phyloP scores from a whole-genome alignment of 30 jellyfish, hydroid and myxozoan species.

The Nemopilema nomurai region DNA sequence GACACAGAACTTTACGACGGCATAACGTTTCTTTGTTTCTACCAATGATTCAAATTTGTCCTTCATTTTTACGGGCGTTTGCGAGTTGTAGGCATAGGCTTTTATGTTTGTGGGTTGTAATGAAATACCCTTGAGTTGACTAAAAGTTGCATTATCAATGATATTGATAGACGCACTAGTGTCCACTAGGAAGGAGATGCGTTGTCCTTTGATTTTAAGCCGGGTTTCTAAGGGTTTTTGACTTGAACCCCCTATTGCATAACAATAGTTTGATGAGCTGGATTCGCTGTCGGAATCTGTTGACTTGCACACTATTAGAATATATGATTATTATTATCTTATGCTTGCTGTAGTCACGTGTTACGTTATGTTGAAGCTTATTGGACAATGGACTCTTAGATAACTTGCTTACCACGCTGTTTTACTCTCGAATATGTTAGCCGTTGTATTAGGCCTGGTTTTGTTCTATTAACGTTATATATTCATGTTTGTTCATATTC shows the following conservation, averaged over 20 bases:
- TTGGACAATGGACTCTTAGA: too few relatives aligned
- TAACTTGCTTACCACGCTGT: too few relatives aligned
- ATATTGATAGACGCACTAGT: constrained; percentile 62
- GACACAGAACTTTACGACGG: constrained; percentile 44
- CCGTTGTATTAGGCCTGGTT: too few relatives aligned
- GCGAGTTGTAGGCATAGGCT: constrained; percentile 23
- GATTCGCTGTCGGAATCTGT: constrained; percentile 35
- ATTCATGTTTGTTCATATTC: too few relatives aligned
- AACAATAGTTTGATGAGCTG: constrained; percentile 20
- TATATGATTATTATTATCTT: too few relatives aligned
- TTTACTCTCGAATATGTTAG: too few relatives aligned
- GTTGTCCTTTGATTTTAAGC: constrained; percentile 23
- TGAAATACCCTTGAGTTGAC: constrained; percentile 16
- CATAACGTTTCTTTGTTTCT: constrained; percentile 7
- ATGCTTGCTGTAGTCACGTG: too few relatives aligned
- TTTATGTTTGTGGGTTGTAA: constrained; percentile 28
- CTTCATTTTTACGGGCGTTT: constrained; percentile 31
- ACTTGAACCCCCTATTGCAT: constrained; percentile 14
- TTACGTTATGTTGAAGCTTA: too few relatives aligned
- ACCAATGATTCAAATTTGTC: constrained; percentile 34
- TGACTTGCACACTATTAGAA: neutral
- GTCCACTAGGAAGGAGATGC: constrained; percentile 31
- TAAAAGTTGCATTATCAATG: constrained; percentile 6
- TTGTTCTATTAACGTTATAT: too few relatives aligned
- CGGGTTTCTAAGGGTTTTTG: constrained; percentile 20